These are phyloP conservation scores for Drosophila engyochracea DNA, from an alignment of 2,888 invertebrate genomes.

Conservation along the genomic window DNA sequence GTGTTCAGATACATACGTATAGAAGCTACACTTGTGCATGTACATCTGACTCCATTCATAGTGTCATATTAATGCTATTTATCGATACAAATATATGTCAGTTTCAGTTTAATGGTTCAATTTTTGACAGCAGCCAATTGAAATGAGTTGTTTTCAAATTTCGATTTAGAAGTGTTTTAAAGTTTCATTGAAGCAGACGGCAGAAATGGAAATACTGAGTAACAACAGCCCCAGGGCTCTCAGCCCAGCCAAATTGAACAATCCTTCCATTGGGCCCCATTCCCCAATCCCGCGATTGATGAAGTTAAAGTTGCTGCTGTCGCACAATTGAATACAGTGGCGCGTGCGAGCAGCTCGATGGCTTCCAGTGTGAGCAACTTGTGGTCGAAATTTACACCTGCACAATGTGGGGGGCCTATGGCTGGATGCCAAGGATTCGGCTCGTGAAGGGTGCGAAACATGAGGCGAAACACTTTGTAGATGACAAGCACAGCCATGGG, in stretches of 20 bases:
- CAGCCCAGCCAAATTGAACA: constrained; percentile 19
- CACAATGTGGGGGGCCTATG: constrained; percentile 3
- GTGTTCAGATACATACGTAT: not conserved
- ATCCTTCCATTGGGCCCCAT: constrained; percentile 18
- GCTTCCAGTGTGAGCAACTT: constrained; percentile 41
- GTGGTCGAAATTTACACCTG: constrained; percentile 67
- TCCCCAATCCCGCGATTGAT: constrained; percentile 47
- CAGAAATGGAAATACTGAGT: constrained; percentile 33
- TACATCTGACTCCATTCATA: not conserved
- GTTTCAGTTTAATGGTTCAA: not conserved
- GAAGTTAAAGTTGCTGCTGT: constrained; percentile 43
- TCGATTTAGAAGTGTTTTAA: constrained; percentile 23
- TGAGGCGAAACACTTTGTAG: constrained; percentile 23
- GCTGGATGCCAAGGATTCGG: not conserved
- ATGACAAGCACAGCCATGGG: constrained; percentile 16
- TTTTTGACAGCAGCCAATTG: not conserved
- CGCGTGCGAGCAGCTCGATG: constrained; percentile 59
- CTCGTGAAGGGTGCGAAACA: not conserved
- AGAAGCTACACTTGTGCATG: not conserved
- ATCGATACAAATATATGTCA: not conserved
- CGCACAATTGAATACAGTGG: constrained; percentile 59
- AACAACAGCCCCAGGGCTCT: constrained; percentile 10
- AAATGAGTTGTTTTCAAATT: constrained; percentile 8
- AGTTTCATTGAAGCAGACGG: constrained; percentile 22
- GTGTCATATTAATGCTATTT: not conserved